phyloP scores from a whole-genome alignment of 2,888 invertebrate species.

The Callinectes sapidus region DNA sequence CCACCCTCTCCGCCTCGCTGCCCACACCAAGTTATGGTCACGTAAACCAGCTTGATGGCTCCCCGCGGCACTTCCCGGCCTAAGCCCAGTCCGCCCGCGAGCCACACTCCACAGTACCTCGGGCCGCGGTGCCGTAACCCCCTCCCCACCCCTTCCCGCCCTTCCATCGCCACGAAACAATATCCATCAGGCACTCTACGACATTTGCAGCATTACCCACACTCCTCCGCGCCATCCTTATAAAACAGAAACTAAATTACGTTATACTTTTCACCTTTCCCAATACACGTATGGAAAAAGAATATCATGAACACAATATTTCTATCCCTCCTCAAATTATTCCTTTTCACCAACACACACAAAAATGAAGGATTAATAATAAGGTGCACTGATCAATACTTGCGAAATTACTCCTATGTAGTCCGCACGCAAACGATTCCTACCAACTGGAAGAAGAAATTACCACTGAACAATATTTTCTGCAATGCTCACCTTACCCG shows the following conservation, averaged over 20 bases:
- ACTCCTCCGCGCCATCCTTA: not conserved
- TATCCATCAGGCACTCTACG: not conserved
- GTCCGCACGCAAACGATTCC: no score
- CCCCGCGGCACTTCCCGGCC: conserved; percentile 27
- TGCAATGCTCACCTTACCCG: no score
- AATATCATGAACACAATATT: not conserved
- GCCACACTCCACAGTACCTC: not conserved
- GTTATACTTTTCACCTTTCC: not conserved
- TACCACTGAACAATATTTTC: no score
- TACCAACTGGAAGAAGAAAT: no score
- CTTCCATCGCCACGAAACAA: not conserved
- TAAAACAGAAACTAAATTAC: no score
- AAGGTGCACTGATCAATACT: no score
- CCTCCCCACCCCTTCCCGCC: no score
- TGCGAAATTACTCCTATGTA: no score
- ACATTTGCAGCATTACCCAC: not conserved
- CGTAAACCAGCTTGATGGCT: conserved; percentile 33
- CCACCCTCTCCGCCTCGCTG: conserved; percentile 31
- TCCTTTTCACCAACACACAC: not conserved
- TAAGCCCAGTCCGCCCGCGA: conserved; percentile 9
- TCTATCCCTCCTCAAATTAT: not conserved
- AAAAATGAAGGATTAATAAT: no score
- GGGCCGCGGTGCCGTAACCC: not conserved
- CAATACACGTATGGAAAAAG: not conserved
- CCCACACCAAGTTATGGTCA: conserved; percentile 29